Percentiles rank a stretch among this genome's conserved stretches.
Evolutionary conservation across 2,797 vertebrate genomes (phyloP).

Genomic region (Dromococcyx pavoninus): DNA sequence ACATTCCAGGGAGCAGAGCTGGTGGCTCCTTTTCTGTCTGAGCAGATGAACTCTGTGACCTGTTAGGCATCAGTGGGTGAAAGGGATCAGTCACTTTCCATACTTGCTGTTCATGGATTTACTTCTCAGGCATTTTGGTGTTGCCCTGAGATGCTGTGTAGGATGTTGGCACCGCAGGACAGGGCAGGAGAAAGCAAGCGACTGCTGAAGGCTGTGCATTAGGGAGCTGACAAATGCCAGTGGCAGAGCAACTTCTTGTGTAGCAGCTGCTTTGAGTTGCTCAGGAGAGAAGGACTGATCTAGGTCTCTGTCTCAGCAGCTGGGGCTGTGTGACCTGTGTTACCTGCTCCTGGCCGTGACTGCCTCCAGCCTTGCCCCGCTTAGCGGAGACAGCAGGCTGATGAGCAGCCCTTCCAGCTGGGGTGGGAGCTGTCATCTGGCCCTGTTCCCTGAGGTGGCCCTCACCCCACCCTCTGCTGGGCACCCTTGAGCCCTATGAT

Average conservation of each 20-base stretch:
- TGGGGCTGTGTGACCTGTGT: neutral
- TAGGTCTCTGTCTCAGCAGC: neutral
- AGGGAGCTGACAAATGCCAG: neutral
- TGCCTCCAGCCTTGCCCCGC: neutral
- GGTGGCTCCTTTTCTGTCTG: neutral
- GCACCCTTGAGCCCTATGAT: neutral
- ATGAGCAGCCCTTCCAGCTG: neutral
- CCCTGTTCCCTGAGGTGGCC: accelerated
- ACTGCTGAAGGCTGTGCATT: neutral
- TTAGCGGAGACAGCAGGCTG: neutral
- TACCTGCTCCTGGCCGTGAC: neutral
- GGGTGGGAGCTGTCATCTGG: neutral
- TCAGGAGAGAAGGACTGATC: neutral
- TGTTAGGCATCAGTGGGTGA: neutral
- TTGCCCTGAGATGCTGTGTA: neutral
- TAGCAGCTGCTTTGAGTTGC: neutral
- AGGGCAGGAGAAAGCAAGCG: neutral
- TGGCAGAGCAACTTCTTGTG: neutral
- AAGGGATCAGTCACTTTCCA: neutral
- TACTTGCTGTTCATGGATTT: neutral
- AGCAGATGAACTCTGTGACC: neutral
- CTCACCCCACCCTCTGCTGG: neutral
- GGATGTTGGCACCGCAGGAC: neutral
- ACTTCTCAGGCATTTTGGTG: neutral
- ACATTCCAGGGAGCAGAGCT: neutral